Evolutionary conservation across 1,140 invertebrate genomes (phyloP), one percentile per base, ranked within the genome.

Genomic region (Lysiphlebus fabarum): DNA sequence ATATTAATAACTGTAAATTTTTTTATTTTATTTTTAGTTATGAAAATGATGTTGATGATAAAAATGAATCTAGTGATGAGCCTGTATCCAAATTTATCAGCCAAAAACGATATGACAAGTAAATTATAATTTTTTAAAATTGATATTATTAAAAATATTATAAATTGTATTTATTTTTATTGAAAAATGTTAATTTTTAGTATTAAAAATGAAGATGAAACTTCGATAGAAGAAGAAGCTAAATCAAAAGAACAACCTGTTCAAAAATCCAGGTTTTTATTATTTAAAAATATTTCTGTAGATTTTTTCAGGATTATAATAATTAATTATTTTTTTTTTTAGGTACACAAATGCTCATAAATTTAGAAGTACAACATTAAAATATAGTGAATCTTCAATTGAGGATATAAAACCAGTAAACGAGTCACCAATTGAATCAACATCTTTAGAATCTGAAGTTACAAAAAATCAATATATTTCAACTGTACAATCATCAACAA

Each of bases 291-390:
- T 40, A 40, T 40, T 40, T 40, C 38, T 11, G 38, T 8, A 4
- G 5, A 40, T 40, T 40, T 11, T 40, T 40, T 4, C 1, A 40
- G 1, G 38, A 1, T 40, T 11, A 40, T 11, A 8, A 40, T 4
- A 4, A 26, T 40, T 11, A 1, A n/a, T n/a, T n/a, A n/a, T n/a
- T 40, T n/a, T n/a, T 37, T n/a, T 12, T 66, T 71, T 42, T 54
- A 82, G 81, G 45, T 84, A 84, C 61, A 74, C 75, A 7, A 81
- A 65, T 33, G 75, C 80, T 45, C 75, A 79, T 57, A 67, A 81
- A 53, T 76, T 79, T 43, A 68, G 81, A 69, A 77, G 76, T 45
- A 77, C 79, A 12, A 78, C 79, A 7, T 56, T 10, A 6, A 62
- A 17, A 60, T 56, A 62, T 2, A 58, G 42, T 12, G 63, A 62